Base-by-base conservation (phyloP, 2,113 vertebrate species). In the Zosterops japonicus region DNA sequence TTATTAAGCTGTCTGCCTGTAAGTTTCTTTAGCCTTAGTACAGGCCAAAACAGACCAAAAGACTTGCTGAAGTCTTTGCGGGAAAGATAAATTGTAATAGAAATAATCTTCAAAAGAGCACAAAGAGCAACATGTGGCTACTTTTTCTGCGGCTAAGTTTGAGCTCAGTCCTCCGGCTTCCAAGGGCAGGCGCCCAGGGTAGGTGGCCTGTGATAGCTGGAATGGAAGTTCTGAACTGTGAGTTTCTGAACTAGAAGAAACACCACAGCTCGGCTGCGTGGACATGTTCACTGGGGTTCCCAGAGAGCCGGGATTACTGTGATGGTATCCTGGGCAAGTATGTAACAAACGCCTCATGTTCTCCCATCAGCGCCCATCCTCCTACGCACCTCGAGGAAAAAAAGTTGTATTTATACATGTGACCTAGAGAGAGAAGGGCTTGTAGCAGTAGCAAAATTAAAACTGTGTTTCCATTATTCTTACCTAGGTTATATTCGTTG, bases 121-220 rank as follows among this genome's bases (percentile, higher is more conserved):
- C 17, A 71, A 52, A 60, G 7, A 59, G 4, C 28, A 59, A 14
- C 1, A 1, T 3, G 28, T 14, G 29, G 36, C 29, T 46, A 5
- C 56, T n/a, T 46, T 33, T 41, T 21, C 24, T 7, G 27, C 10
- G 31, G 25, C 41, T 42, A 0, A 21, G 25, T 49, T 41, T 44
- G 77, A 49, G 52, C 68, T 72, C 64, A 28, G 18, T 8, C 29
- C 41, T 41, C 7, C 3, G 28, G 55, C 33, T 78, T 13, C 53
- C 55, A 28, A 47, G 35, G 2, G n/a, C 69, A 44, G 50, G 10
- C 3, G 3, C 10, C 5, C 2, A 0, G 16, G 11, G 18, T 1
- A 29, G 21, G 49, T 8, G 8, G 31, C 36, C 3, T 36, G 36
- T 27, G 29, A 7, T 0, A 60, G 55, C 1, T 25, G 60, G 36